Evolutionary conservation across 2,113 vertebrate genomes (phyloP).

Genomic region (Gallinago paraguaiae): DNA sequence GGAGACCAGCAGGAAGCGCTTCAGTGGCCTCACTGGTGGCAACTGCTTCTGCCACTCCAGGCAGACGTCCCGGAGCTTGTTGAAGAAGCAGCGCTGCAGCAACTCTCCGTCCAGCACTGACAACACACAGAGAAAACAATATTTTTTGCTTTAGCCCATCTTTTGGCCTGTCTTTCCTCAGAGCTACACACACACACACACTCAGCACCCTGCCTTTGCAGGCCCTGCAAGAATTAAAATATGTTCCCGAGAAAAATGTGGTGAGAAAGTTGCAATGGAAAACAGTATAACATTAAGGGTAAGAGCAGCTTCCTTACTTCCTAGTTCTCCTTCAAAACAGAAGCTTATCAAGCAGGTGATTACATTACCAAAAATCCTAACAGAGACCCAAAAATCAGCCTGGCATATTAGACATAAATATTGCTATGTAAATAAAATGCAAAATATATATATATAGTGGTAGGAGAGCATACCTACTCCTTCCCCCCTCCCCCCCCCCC

Average conservation of each 20-base stretch:
- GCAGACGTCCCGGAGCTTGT: slow-evolving; percentile 79
- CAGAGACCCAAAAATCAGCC: not conserved
- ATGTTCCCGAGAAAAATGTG: not conserved
- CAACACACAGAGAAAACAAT: not conserved
- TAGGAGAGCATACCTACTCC: not conserved
- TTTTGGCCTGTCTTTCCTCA: not conserved
- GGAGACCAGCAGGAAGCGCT: slow-evolving; percentile 73
- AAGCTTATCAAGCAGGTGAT: not conserved
- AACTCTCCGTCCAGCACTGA: slow-evolving; percentile 81
- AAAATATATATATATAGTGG: not conserved
- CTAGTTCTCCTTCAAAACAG: not conserved
- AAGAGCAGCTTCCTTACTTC: not conserved
- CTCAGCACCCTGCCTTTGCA: not conserved
- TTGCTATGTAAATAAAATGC: not conserved
- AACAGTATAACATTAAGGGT: not conserved
- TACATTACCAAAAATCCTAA: not conserved
- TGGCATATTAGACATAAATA: not conserved
- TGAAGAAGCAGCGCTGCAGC: slow-evolving; percentile 82
- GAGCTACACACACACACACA: not conserved
- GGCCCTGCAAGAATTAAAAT: not conserved
- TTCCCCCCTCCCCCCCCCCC: too few species aligned
- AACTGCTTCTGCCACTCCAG: slow-evolving; percentile 75
- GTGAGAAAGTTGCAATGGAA: not conserved
- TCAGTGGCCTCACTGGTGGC: not conserved
- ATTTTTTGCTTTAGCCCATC: not conserved